Base-by-base conservation (phyloP, 2,113 vertebrate genomes). In the Epinephelus fuscoguttatus region DNA sequence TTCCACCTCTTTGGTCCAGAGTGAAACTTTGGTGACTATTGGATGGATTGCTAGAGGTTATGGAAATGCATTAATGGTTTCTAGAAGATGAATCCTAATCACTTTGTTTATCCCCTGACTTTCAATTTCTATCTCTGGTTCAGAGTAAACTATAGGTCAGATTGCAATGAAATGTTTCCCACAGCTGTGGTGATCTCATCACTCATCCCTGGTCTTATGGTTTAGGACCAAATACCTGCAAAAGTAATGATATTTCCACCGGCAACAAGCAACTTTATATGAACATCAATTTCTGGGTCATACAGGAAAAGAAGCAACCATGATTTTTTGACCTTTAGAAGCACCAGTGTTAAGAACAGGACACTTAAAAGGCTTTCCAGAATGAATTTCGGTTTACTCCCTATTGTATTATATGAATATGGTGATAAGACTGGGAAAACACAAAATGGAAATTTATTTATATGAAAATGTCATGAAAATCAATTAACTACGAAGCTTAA, bases 401-500 rank as follows among this genome's bases (percentile, higher is more conserved):
- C 12, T 6, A 19, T 75, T 73, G 25, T 47, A 49, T 89, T 17
- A 15, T 59, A 60, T 64, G n/a, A 83, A 71, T 75, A 70, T 18
- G 45, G 19, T 8, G 75, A 86, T 78, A 80, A 78, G 63, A 66
- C 30, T 23, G 11, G 15, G 27, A 52, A 33, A 25, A 0, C 0
- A 0, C 3, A 10, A 69, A 59, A 52, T 12, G 8, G 37, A 56
- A 81, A 87, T 63, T 4, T 42, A 71, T 62, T 64, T 78, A n/a
- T 56, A 78, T 81, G 52, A 70, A 88, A 86, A 89, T 84, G 72
- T 84, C 71, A 81, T 55, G 45, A 52, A 84, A 90, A 87, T 80
- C 47, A 84, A 78, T 88, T 79, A 84, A 82, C 40, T 59, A 55
- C 4, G 19, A 70, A 66, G 72, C 66, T 66, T 40, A 63, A 79